Percentiles rank a stretch among this genome's conserved stretches.
Conservation (phyloP, 1,140 invertebrate genomes). For the Latrodectus geometricus region DNA sequence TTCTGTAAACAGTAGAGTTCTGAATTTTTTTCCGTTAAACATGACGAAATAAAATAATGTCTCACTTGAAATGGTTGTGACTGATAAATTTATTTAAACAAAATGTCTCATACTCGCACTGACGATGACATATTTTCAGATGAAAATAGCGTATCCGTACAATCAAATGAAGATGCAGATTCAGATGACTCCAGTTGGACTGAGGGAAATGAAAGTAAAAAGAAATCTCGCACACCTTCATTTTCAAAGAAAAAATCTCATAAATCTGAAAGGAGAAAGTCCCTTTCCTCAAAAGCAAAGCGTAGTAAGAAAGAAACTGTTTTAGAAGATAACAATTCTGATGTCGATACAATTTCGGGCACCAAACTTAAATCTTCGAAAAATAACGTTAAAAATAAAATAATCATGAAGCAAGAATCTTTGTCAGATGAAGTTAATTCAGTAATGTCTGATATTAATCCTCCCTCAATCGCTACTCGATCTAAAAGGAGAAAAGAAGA, state of each 20-base stretch:
- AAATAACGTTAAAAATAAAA: not conserved
- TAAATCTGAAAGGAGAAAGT: not conserved
- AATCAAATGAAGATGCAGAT: conserved; percentile 14
- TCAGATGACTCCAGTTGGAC: conserved; percentile 17
- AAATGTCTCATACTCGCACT: not conserved
- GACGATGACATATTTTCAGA: conserved; percentile 20
- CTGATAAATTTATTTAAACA: not conserved
- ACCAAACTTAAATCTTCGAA: not conserved
- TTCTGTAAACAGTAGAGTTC: not conserved
- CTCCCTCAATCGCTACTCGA: conserved; percentile 16
- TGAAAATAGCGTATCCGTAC: not conserved
- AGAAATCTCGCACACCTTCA: not conserved
- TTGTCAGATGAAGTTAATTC: conserved; percentile 32
- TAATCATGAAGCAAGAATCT: not conserved
- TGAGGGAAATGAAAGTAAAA: not conserved
- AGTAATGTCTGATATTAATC: conserved; percentile 46
- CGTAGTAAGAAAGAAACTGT: not conserved
- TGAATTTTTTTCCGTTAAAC: not conserved
- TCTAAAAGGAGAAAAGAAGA: conserved; percentile 1
- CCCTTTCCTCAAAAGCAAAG: not conserved
- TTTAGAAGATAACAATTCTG: not conserved
- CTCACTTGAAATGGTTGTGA: not conserved
- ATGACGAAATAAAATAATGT: not conserved
- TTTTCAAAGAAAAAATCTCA: not conserved
- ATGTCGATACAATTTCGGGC: not conserved